Conservation (phyloP, 2,888 invertebrate species). For the Clistopyga incitator region DNA sequence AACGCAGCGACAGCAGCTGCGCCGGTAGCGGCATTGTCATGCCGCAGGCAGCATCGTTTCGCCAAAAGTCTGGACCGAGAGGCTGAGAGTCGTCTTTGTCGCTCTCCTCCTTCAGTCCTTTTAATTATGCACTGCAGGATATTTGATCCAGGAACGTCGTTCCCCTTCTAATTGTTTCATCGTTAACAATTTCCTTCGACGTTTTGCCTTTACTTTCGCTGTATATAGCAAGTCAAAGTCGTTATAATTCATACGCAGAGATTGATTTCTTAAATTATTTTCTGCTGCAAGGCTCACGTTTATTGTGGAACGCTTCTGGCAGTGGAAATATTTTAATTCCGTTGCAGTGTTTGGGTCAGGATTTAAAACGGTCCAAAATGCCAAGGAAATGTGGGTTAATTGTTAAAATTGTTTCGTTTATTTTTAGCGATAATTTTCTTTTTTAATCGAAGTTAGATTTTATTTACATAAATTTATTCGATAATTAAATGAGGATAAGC, state of each 20-base stretch:
- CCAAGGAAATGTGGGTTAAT: too few species aligned
- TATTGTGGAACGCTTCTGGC: too few species aligned
- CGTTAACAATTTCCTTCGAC: not conserved
- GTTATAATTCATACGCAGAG: not conserved
- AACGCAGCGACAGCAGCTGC: not conserved
- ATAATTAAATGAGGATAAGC: too few species aligned
- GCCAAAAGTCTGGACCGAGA: not conserved
- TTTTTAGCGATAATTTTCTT: too few species aligned
- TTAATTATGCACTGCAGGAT: constrained; percentile 28
- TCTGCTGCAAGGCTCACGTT: too few species aligned
- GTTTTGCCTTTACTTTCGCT: not conserved
- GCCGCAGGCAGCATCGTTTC: not conserved
- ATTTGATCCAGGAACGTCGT: constrained; percentile 11
- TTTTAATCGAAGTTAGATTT: too few species aligned
- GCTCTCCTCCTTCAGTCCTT: not conserved
- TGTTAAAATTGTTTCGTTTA: too few species aligned
- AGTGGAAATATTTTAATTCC: too few species aligned
- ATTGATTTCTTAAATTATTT: not conserved
- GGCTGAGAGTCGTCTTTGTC: not conserved
- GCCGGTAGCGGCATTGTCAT: not conserved
- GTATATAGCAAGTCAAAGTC: not conserved
- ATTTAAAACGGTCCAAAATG: too few species aligned
- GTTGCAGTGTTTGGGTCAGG: too few species aligned
- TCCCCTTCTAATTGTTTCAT: constrained; percentile 10
- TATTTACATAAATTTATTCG: too few species aligned